A percentile compares a stretch with the other conserved stretches of the same genome.
Evolutionary conservation across 2,113 vertebrate species (phyloP).

Genomic region (Sceloporus tristichus): DNA sequence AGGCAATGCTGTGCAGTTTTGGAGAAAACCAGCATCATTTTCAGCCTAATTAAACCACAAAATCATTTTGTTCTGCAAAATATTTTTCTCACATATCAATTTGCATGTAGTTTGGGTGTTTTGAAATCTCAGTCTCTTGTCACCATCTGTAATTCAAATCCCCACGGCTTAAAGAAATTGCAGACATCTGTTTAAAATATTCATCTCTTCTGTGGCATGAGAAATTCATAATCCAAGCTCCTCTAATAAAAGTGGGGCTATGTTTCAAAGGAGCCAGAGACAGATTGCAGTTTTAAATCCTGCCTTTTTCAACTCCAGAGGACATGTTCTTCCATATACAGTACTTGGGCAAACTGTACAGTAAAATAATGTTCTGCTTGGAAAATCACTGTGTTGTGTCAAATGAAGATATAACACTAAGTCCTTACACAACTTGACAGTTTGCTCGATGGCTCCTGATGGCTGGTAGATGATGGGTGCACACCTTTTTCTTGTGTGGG

Average conservation of each 20-base stretch:
- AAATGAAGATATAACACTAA: neutral
- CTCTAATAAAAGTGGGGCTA: conserved; percentile 62
- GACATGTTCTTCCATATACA: neutral
- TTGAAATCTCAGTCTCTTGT: conserved; percentile 69
- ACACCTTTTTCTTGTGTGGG: too few species aligned
- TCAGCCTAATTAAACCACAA: conserved; percentile 54
- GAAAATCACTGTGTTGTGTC: neutral
- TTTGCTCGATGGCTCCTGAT: neutral
- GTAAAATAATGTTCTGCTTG: neutral
- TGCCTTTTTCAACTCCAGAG: conserved; percentile 33
- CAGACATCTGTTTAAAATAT: conserved; percentile 77
- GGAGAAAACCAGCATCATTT: conserved; percentile 48
- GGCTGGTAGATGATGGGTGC: too few species aligned
- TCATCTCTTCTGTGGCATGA: conserved; percentile 69
- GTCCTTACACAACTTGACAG: neutral
- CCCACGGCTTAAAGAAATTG: conserved; percentile 71
- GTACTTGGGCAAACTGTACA: neutral
- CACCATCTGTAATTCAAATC: conserved; percentile 75
- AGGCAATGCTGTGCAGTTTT: conserved; percentile 40
- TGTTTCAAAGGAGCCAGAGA: conserved; percentile 63
- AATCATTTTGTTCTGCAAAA: conserved; percentile 61
- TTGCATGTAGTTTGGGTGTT: conserved; percentile 59
- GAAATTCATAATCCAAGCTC: conserved; percentile 66
- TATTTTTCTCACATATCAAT: conserved; percentile 69
- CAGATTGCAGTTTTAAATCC: conserved; percentile 51